Conservation (phyloP, 2,888 invertebrate species). For the Nomada ferruginata region DNA sequence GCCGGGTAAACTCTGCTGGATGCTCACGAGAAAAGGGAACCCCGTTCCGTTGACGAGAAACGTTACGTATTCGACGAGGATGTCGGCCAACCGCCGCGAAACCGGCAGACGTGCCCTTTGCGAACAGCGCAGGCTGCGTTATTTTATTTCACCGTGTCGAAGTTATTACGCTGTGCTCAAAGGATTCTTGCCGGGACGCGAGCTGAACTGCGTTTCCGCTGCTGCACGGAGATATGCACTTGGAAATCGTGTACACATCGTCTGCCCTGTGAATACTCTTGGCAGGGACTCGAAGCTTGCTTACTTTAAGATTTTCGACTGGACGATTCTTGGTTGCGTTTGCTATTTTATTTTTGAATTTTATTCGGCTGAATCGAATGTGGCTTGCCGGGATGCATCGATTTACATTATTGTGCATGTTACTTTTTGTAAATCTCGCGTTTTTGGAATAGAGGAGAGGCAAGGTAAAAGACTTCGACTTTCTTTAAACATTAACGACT, state of each 20-base stretch:
- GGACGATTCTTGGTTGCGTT: neutral
- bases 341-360: neutral
- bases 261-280: neutral
- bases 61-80: neutral
- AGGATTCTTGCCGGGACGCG: neutral
- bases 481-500: too few species aligned
- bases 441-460: too few species aligned
- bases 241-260: neutral
- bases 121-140: neutral
- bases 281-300: neutral
- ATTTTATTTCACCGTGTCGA: conserved; percentile 28
- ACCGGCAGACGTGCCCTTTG: neutral
- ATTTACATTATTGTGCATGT: too few species aligned
- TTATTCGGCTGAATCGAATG: too few species aligned
- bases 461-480: too few species aligned
- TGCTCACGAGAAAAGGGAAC: conserved; percentile 4
- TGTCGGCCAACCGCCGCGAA: neutral
- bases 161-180: conserved; percentile 6
- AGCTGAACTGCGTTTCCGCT: neutral
- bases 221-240: neutral
- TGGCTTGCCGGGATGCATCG: too few species aligned
- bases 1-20: conserved; percentile 30
- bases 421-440: too few species aligned
- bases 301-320: neutral
- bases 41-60: neutral